Evolutionary conservation across 2,888 invertebrate species (phyloP), one percentile per base, ranked within the genome.

Genomic region (Neoaliturus tenellus): DNA sequence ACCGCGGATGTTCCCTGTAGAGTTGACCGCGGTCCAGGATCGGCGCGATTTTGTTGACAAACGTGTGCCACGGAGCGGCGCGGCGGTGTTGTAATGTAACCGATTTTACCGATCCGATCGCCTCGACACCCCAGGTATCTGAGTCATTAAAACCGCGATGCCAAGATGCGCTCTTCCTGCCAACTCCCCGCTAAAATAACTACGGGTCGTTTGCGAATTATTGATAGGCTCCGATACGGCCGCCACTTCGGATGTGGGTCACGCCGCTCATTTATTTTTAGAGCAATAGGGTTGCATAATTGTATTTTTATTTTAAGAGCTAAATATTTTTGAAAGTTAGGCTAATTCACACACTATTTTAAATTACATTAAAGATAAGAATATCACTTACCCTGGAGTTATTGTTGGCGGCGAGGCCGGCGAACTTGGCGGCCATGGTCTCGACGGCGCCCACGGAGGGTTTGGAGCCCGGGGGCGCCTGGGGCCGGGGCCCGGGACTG

Each of bases 401-500:
- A 33, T 82, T 25, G 83, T 81, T 31, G 81, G 82, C 35, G 48
- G 84, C 33, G 41, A 78, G 25, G 51, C 41, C 81, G 20, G 85
- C 84, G 44, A 84, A 84, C 81, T 85, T 82, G 33, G 85, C 84
- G 28, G 84, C 81, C 71, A 83, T 81, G 23, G 23, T 62, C 23
- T 83, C 82, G 31, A 84, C 75, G 3, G 81, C 51, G 17, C 83
- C 87, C 71, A 33, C 87, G 14, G 81, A 71, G 17, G 71, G 81
- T 14, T 62, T 83, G 39, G 71, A 23, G 33, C 41, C 23, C 39
- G 71, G 51, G 14, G 78, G 39, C 23, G 17, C 55, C 31, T 31
- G 35, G 44, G 73, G 44, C n/a, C 51, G 31, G 17, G 73, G 35
- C 23, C 48, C 73, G 20, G 84, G 88, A 85, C 85, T 86, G 80